phyloP scores from a whole-genome alignment of 2,797 vertebrate genomes.

The Danio tinwini region DNA sequence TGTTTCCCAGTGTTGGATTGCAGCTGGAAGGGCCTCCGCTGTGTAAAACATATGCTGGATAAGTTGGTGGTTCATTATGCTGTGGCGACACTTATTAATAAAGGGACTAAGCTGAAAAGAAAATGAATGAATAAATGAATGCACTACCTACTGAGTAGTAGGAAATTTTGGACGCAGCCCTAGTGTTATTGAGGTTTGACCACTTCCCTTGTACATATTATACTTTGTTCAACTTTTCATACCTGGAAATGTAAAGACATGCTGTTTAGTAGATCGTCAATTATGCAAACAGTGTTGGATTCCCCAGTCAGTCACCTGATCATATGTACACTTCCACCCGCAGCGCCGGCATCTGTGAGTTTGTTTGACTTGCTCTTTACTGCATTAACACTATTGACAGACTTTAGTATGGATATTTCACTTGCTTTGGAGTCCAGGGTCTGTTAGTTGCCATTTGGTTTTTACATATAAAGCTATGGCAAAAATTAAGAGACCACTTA shows the following conservation, averaged over 20 bases:
- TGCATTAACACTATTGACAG: neutral
- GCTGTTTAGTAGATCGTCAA: neutral
- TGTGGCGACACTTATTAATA: too few species aligned
- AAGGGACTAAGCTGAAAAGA: too few species aligned
- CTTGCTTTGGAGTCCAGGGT: neutral
- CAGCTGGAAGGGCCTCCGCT: too few species aligned
- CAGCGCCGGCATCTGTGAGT: constrained; percentile 11
- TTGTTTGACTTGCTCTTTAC: constrained; percentile 24
- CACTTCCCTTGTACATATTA: neutral
- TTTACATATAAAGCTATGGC: too few species aligned
- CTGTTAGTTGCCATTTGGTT: neutral
- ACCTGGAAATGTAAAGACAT: constrained; percentile 10
- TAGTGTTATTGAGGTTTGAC: too few species aligned
- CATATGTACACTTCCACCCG: constrained; percentile 24
- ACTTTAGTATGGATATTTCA: neutral
- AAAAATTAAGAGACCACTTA: too few species aligned
- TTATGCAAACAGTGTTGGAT: constrained; percentile 33
- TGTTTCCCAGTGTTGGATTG: too few species aligned
- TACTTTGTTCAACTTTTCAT: constrained; percentile 16
- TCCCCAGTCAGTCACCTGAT: constrained; percentile 33
- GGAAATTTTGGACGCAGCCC: too few species aligned
- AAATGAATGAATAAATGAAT: too few species aligned
- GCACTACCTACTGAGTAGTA: too few species aligned
- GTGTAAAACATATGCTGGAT: too few species aligned
- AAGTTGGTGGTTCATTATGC: too few species aligned